phyloP scores from a whole-genome alignment of 2,797 vertebrate genomes.

The Passerculus sandwichensis region DNA sequence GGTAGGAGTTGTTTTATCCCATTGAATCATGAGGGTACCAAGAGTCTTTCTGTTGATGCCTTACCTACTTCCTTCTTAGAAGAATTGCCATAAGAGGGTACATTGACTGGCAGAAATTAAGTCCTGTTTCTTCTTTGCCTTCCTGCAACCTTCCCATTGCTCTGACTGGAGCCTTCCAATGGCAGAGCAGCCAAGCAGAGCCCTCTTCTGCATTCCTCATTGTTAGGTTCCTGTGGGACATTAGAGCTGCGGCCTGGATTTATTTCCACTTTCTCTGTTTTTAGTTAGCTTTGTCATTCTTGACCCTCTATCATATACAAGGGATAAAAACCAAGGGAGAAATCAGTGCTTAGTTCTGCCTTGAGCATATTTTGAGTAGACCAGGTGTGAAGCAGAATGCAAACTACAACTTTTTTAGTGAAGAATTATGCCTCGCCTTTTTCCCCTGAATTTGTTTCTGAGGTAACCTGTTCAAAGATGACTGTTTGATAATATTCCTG shows the following conservation, averaged over 20 bases:
- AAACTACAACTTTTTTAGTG: not conserved
- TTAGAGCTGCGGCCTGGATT: not conserved
- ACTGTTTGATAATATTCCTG: not conserved
- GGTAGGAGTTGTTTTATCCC: not conserved
- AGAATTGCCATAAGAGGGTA: not conserved
- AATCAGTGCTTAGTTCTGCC: not conserved
- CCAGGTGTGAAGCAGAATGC: not conserved
- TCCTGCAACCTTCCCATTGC: not conserved
- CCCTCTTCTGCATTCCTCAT: accelerated
- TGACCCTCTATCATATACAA: not conserved
- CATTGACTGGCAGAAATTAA: not conserved
- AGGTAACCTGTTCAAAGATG: not conserved
- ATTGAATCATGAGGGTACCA: not conserved
- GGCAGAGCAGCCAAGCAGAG: not conserved
- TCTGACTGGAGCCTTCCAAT: not conserved
- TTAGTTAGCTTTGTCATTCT: not conserved
- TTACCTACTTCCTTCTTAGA: not conserved
- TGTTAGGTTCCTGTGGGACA: not conserved
- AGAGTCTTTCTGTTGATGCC: not conserved
- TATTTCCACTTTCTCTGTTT: not conserved
- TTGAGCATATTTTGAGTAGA: not conserved
- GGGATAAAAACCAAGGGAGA: not conserved
- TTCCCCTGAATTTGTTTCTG: not conserved
- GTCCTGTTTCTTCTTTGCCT: not conserved
- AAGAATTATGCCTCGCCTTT: not conserved